A percentile compares a stretch with the other conserved stretches of the same genome.
phyloP scores from a whole-genome alignment of 2,888 invertebrate species.

The Oxytorus armatus region DNA sequence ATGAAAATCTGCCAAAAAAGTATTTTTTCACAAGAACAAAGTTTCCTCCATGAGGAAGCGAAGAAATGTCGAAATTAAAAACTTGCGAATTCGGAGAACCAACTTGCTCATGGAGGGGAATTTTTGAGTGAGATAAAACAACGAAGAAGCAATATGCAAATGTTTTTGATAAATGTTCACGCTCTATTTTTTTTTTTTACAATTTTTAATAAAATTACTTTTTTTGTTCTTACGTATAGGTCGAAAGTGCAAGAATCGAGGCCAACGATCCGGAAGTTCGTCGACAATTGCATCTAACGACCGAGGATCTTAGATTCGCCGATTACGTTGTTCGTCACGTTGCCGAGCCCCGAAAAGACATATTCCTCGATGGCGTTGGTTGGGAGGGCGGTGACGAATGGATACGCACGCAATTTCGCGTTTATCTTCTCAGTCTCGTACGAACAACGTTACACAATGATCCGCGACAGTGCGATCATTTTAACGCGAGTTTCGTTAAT shows the following conservation, averaged over 20 bases:
- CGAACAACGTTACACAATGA: constrained; percentile 92
- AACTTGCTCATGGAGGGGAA: no score
- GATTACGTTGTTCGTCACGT: constrained; percentile 94
- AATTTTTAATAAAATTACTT: constrained; percentile 3
- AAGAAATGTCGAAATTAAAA: no score
- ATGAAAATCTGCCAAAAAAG: no score
- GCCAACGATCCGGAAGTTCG: constrained; percentile 91
- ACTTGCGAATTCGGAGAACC: no score
- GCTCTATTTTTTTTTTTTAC: no score
- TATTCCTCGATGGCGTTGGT: constrained; percentile 90
- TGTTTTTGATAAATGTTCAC: no score
- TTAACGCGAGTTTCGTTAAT: constrained; percentile 92
- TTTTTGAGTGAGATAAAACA: no score
- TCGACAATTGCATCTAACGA: constrained; percentile 94
- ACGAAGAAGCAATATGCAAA: no score
- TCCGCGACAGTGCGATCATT: constrained; percentile 93
- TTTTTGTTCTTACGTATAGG: constrained; percentile 81
- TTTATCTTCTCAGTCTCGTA: constrained; percentile 92
- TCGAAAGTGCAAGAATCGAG: constrained; percentile 94
- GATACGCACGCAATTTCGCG: constrained; percentile 97
- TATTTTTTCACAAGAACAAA: no score
- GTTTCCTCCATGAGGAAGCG: no score
- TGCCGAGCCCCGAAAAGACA: constrained; percentile 88
- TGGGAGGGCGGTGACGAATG: constrained; percentile 98
- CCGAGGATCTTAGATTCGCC: constrained; percentile 97